Evolutionary conservation across 30 jellyfish, hydroid and myxozoan species (phyloP).

Genomic region (Nemopilema nomurai): DNA sequence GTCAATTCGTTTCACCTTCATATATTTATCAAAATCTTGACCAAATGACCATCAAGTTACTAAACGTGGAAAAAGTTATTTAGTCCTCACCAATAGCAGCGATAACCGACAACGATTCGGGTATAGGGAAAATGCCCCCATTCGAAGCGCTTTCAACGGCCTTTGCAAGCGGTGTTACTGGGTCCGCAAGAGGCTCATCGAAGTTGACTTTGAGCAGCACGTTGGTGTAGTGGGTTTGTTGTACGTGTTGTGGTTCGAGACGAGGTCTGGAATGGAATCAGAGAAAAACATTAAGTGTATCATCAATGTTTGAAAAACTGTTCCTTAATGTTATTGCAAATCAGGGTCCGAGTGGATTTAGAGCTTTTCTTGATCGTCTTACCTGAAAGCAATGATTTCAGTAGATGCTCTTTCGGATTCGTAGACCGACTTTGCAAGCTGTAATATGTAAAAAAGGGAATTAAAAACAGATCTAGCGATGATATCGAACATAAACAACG

Average conservation of each 20-base stretch:
- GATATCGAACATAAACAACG: too few relatives aligned
- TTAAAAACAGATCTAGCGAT: too few relatives aligned
- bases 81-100: constrained; percentile 46
- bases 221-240: constrained; percentile 62
- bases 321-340: too few relatives aligned
- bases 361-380: too few relatives aligned
- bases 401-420: constrained; percentile 22
- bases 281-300: neutral
- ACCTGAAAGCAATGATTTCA: constrained; percentile 52
- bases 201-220: constrained; percentile 65
- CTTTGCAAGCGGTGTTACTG: constrained; percentile 76
- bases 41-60: too few relatives aligned
- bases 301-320: too few relatives aligned
- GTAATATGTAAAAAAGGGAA: neutral
- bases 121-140: constrained; percentile 43
- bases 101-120: constrained; percentile 55
- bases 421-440: constrained; percentile 59
- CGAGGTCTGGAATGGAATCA: constrained; percentile 63
- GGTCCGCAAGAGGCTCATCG: constrained; percentile 73
- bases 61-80: too few relatives aligned
- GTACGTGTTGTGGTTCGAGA: constrained; percentile 40
- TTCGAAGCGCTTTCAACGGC: constrained; percentile 54
- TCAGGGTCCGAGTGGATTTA: too few relatives aligned
- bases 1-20: too few relatives aligned
- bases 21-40: too few relatives aligned